phyloP scores from a whole-genome alignment of 2,888 invertebrate genomes.

The Hydraecia micacea region DNA sequence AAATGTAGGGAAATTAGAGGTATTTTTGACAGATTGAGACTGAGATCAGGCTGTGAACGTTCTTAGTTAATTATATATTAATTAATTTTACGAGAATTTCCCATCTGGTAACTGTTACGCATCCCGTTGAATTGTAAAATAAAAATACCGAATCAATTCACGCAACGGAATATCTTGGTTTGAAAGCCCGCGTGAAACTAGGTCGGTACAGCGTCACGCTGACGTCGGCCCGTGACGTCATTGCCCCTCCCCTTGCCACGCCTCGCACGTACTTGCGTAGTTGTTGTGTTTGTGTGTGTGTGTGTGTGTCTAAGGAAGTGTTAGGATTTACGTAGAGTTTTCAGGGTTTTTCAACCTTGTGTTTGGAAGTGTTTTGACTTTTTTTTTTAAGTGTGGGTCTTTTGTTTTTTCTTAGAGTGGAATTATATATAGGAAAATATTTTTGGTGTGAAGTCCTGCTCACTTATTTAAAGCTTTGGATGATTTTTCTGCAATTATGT shows the following conservation, averaged over 20 bases:
- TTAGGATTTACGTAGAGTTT: conserved; percentile 1
- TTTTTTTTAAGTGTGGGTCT: not conserved
- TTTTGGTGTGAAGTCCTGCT: no score
- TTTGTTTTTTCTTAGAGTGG: not conserved
- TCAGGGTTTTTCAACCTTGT: not conserved
- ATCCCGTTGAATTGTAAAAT: conserved; percentile 9
- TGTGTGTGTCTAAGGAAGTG: conserved; percentile 5
- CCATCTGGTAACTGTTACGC: not conserved
- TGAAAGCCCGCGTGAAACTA: conserved; percentile 74
- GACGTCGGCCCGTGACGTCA: conserved; percentile 84
- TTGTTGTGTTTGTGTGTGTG: conserved; percentile 20
- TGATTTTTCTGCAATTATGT: not conserved
- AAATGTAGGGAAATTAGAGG: not conserved
- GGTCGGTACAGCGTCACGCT: conserved; percentile 76
- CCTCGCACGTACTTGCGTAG: conserved; percentile 66
- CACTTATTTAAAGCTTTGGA: not conserved
- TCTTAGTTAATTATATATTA: not conserved
- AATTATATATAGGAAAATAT: not conserved
- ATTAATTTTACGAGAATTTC: no score
- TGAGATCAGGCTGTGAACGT: no score
- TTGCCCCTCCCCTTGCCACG: conserved; percentile 79
- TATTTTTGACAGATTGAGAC: no score
- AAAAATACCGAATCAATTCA: conserved; percentile 47
- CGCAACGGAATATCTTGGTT: conserved; percentile 42
- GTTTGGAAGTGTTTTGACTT: not conserved